phyloP scores from a whole-genome alignment of 2,797 vertebrate genomes.

The Danio kyathit region DNA sequence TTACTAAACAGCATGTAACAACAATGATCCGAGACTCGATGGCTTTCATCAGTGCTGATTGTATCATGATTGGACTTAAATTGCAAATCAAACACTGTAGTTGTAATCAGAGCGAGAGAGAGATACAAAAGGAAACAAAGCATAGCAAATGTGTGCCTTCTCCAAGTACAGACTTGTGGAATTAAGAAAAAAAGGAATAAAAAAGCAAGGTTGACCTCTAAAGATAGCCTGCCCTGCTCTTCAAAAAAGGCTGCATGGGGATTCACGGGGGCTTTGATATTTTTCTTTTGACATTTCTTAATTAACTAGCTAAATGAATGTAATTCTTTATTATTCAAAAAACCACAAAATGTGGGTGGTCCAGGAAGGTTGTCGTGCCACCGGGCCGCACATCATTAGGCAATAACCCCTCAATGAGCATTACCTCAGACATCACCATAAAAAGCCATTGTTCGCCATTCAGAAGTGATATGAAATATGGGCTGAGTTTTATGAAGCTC shows the following conservation, averaged over 20 bases:
- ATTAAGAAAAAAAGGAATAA: conserved; percentile 40
- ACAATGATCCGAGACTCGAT: conserved; percentile 56
- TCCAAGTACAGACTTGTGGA: conserved; percentile 28
- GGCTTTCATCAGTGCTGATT: conserved; percentile 62
- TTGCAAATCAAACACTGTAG: conserved; percentile 63
- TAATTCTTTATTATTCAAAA: conserved; percentile 60
- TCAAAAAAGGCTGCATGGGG: conserved; percentile 23
- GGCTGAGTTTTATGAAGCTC: conserved; percentile 45
- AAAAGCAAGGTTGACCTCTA: conserved; percentile 29
- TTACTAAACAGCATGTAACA: conserved; percentile 58
- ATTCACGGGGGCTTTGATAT: conserved; percentile 31
- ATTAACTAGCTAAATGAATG: conserved; percentile 62
- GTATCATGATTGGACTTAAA: conserved; percentile 63
- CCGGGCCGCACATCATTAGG: conserved; percentile 36
- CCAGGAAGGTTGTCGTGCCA: conserved; percentile 43
- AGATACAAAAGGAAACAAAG: conserved; percentile 41
- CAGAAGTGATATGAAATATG: conserved; percentile 51
- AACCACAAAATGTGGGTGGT: conserved; percentile 62
- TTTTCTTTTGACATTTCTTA: conserved; percentile 60
- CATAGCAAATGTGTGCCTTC: conserved; percentile 42
- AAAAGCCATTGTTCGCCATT: conserved; percentile 39
- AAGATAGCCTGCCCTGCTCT: conserved; percentile 34
- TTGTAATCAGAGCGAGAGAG: conserved; percentile 55
- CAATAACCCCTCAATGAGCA: conserved; percentile 52
- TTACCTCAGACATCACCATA: conserved; percentile 59